These are phyloP conservation scores for Menura novaehollandiae DNA, from an alignment of 2,113 vertebrate species.

Conservation along the genomic window DNA sequence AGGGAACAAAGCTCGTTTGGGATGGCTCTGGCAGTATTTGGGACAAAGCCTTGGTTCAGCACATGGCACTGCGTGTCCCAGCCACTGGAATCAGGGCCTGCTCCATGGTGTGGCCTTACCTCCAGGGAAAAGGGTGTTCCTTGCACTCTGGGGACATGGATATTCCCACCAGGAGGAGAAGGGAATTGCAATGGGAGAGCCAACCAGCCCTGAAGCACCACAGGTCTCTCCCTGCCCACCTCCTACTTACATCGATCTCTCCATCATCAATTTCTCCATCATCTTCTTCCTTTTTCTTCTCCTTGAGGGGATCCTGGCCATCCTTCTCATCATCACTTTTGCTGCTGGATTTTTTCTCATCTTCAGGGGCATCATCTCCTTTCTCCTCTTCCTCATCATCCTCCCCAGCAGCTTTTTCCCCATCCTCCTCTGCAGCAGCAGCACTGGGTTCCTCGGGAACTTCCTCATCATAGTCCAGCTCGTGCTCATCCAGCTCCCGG, in stretches of 20 bases:
- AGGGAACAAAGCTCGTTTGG: background rate
- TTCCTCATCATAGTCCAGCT: constrained; percentile 97
- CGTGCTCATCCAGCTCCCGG: constrained; percentile 93
- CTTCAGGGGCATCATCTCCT: constrained; percentile 54
- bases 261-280: constrained; percentile 97
- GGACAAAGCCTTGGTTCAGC: background rate
- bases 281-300: constrained; percentile 94
- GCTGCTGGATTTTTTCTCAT: constrained; percentile 46
- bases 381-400: constrained; percentile 81
- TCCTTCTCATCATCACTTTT: constrained; percentile 69
- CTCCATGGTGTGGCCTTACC: fast-evolving
- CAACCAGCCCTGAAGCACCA: background rate
- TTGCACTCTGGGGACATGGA: background rate
- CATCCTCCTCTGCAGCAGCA: constrained; percentile 72
- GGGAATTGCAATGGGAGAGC: background rate
- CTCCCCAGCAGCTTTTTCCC: constrained; percentile 78
- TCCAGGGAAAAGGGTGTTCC: background rate
- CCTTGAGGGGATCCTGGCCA: constrained; percentile 79
- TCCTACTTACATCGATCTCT: constrained; percentile 93
- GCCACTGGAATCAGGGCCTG: background rate
- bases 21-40: background rate
- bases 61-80: background rate
- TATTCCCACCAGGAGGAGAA: background rate
- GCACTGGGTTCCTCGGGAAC: constrained; percentile 88
- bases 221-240: background rate